Percentiles rank a stretch among this genome's conserved stretches.
Conservation (phyloP, 2,888 invertebrate genomes). For the Odontocerum albicorne region DNA sequence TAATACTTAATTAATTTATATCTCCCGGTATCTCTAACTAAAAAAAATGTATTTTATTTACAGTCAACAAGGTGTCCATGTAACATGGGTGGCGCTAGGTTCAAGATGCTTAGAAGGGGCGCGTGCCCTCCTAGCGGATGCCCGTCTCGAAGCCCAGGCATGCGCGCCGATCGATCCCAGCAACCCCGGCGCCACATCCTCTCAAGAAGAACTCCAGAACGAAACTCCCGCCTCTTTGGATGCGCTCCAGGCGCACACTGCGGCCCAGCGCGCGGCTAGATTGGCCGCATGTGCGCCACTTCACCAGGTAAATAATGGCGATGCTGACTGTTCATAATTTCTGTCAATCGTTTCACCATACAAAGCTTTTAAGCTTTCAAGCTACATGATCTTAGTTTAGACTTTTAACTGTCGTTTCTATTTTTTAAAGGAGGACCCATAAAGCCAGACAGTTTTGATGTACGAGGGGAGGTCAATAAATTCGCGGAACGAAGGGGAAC, state of each 20-base stretch:
- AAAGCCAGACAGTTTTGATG: no score
- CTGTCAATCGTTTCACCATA: no score
- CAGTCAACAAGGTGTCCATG: conserved; percentile 86
- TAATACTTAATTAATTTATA: no score
- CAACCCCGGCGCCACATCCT: not conserved
- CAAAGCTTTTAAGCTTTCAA: no score
- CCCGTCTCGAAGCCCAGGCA: conserved; percentile 67
- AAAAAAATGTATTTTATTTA: conserved; percentile 31
- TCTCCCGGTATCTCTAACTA: no score
- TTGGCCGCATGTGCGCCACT: conserved; percentile 72
- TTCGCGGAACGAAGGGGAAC: no score
- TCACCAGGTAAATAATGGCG: conserved; percentile 63
- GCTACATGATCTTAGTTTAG: no score
- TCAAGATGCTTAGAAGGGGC: conserved; percentile 80
- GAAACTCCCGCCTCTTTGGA: conserved; percentile 63
- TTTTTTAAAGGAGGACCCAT: no score
- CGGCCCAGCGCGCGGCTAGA: conserved; percentile 69
- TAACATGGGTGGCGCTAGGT: conserved; percentile 86
- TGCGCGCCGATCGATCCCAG: not conserved
- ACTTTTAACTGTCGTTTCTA: no score
- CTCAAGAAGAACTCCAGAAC: not conserved
- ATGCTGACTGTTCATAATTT: no score
- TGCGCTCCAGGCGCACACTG: conserved; percentile 65
- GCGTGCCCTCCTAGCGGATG: conserved; percentile 73
- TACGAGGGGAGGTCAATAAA: no score